A percentile compares a stretch with the other conserved stretches of the same genome.
phyloP scores from a whole-genome alignment of 2,888 invertebrate genomes.

The Drosophila aldrichi region DNA sequence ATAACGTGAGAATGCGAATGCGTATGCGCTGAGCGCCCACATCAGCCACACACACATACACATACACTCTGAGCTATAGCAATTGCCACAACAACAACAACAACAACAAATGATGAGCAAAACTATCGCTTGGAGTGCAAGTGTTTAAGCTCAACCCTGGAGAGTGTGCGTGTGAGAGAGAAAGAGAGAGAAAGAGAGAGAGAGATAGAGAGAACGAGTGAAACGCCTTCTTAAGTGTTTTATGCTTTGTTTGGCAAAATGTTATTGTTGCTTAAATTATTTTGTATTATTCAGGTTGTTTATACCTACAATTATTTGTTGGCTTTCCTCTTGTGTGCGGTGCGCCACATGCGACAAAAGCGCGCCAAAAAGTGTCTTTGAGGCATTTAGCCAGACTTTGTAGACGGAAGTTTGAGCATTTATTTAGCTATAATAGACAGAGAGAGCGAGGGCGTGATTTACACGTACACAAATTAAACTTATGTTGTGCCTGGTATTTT shows the following conservation, averaged over 20 bases:
- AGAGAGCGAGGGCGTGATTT: not conserved
- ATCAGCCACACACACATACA: conserved; percentile 42
- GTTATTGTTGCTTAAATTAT: conserved; percentile 80
- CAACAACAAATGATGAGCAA: conserved; percentile 53
- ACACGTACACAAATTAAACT: not conserved
- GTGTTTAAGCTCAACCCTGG: conserved; percentile 16
- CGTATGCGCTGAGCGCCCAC: conserved; percentile 65
- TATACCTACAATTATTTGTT: conserved; percentile 25
- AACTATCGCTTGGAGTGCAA: conserved; percentile 72
- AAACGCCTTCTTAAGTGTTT: conserved; percentile 78
- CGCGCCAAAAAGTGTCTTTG: conserved; percentile 8
- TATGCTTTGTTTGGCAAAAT: conserved; percentile 82
- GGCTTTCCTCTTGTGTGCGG: conserved; percentile 18
- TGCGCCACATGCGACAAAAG: conserved; percentile 22
- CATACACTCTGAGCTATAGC: conserved; percentile 14
- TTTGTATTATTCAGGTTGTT: conserved; percentile 76
- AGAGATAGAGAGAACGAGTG: conserved; percentile 40
- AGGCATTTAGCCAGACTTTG: not conserved
- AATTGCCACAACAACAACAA: conserved; percentile 34
- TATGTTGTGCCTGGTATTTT: conserved; percentile 13
- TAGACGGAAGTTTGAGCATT: not conserved
- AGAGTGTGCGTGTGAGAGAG: conserved; percentile 11
- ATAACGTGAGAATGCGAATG: conserved; percentile 81
- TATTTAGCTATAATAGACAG: not conserved
- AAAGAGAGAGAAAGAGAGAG: not conserved